Percentiles rank a stretch among this genome's conserved stretches.
These are phyloP conservation scores for Muricea muricata DNA, from an alignment of 92 coral and sea anemone species.

Conservation along the genomic window DNA sequence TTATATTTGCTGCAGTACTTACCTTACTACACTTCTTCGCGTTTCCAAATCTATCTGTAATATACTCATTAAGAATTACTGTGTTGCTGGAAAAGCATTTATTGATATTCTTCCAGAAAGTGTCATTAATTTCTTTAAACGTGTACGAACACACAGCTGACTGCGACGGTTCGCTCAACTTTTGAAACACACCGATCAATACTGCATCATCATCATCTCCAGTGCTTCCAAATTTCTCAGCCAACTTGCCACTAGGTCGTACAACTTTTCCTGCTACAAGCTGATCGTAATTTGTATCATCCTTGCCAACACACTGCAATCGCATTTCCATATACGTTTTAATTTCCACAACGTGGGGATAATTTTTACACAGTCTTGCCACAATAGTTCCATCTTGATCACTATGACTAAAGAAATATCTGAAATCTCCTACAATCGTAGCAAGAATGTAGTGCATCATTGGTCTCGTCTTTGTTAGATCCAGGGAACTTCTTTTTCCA, in stretches of 20 bases:
- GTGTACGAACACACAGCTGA: conserved; percentile 19
- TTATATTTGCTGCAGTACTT: background rate
- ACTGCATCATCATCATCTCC: conserved; percentile 6
- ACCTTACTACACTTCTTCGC: background rate
- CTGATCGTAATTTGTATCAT: background rate
- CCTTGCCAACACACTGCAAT: conserved; percentile 12
- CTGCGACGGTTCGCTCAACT: background rate
- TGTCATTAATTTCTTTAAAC: conserved; percentile 17
- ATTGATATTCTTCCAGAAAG: background rate
- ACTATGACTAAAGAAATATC: conserved; percentile 19
- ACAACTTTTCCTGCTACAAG: conserved; percentile 25
- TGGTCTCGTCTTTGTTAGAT: background rate
- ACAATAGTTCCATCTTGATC: background rate
- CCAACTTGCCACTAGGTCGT: conserved; percentile 7
- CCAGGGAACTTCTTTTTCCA: background rate
- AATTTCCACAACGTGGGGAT: background rate
- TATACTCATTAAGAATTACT: no score
- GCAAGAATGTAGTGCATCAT: conserved; percentile 3
- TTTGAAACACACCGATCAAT: conserved; percentile 30
- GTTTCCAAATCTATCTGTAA: background rate
- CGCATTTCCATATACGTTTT: background rate
- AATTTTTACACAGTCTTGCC: conserved; percentile 3
- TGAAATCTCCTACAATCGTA: conserved; percentile 13
- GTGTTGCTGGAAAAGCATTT: background rate
- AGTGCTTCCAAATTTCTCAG: conserved; percentile 20